Evolutionary conservation across 2,797 vertebrate species (phyloP).

Genomic region (Aphelocoma californica): DNA sequence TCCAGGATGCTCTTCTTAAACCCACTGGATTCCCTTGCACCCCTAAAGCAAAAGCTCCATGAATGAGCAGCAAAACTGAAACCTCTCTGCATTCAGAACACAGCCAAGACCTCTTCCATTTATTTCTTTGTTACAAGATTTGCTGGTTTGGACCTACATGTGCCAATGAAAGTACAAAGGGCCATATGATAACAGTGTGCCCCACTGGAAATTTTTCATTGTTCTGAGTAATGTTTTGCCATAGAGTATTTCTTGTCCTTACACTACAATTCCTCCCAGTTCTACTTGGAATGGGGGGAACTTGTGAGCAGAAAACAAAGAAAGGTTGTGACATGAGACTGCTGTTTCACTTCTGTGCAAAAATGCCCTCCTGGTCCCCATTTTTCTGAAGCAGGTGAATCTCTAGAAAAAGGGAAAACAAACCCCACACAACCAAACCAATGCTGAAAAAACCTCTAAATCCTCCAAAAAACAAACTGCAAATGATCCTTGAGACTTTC

Average conservation of each 20-base stretch:
- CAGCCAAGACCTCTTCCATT: background rate
- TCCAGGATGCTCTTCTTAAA: background rate
- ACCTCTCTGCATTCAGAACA: background rate
- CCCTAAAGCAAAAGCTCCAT: background rate
- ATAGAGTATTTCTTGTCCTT: background rate
- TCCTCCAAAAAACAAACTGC: background rate
- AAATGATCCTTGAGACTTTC: background rate
- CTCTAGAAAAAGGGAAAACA: background rate
- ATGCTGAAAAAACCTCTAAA: background rate
- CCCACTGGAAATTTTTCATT: background rate
- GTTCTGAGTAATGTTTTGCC: background rate
- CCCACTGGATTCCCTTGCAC: background rate
- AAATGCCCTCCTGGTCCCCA: background rate
- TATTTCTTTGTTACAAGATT: background rate
- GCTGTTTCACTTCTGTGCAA: background rate
- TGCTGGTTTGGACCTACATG: background rate
- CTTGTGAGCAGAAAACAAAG: background rate
- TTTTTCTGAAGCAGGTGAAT: background rate
- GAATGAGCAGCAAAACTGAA: background rate
- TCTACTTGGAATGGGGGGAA: accelerated
- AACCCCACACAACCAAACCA: background rate
- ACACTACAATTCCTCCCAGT: background rate
- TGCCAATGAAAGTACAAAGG: background rate
- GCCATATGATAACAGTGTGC: background rate
- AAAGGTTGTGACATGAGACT: background rate